Base-by-base conservation (phyloP, 2,113 vertebrate genomes). In the Hirundichthys speculiger region DNA sequence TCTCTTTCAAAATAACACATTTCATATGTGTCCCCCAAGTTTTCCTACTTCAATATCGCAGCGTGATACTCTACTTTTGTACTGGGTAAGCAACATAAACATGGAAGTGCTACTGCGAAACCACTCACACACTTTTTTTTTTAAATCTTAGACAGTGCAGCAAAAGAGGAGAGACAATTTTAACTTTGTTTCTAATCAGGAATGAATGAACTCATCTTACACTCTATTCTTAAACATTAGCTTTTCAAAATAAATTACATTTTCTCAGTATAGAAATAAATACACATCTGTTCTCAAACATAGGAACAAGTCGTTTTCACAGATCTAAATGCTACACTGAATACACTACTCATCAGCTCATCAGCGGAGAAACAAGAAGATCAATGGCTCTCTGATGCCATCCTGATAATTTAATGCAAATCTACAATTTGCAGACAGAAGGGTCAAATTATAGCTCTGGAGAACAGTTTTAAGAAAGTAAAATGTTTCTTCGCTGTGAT, bases 251-350 rank as follows among this genome's bases (percentile, higher is more conserved):
- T 89, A 88, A 90, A 85, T 90, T 82, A 86, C 62, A 83, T 77
- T 71, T 82, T 88, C 64, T 89, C 77, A 40, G 70, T 90, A 88
- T 80, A 89, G 86, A 90, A 87, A 90, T 90, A 90, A 93, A 90
- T 90, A 91, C 78, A 75, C 56, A 75, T 82, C 56, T 86, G 83
- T 72, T 82, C 75, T 84, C 56, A 71, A 81, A 90, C 73, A 80
- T 70, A 76, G 76, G 77, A 88, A 86, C 78, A 80, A 75, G 83
- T 86, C 79, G 75, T 80, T 50, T 71, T 79, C 85, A 87, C 80
- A 65, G 66, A 75, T 77, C 73, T 80, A 83, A 88, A 86, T 75
- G 83, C 77, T 86, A 85, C 69, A 82, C 65, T 75, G 73, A 80
- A 76, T 80, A 82, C 77, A 87, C 85, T 56, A 73, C 65, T 83